Conservation (phyloP, 2,113 vertebrate genomes). For the Pagrus major region DNA sequence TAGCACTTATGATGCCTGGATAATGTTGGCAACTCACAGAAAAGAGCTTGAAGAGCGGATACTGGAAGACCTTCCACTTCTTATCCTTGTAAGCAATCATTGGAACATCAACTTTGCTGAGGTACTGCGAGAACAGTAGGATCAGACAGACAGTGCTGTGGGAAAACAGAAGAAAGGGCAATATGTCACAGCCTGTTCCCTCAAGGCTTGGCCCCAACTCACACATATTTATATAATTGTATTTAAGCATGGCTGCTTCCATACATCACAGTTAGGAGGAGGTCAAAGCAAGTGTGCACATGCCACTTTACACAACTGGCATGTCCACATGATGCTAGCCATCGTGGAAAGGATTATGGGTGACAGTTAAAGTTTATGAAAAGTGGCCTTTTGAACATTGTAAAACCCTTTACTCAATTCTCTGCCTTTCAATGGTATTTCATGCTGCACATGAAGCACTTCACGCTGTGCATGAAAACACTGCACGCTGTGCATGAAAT, state of each 20-base stretch:
- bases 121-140: constrained; percentile 86
- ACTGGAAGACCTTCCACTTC: constrained; percentile 85
- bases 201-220: neutral
- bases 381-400: neutral
- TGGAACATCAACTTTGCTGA: constrained; percentile 84
- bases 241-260: neutral
- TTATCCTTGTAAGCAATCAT: constrained; percentile 84
- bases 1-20: neutral
- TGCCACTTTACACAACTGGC: constrained; percentile 5
- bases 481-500: constrained; percentile 17
- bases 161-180: constrained; percentile 34
- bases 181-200: constrained; percentile 6
- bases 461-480: constrained; percentile 13
- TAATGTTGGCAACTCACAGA: constrained; percentile 77
- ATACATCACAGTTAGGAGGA: neutral
- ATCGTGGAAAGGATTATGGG: neutral
- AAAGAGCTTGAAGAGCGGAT: constrained; percentile 86
- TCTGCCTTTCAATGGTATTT: neutral
- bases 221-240: neutral
- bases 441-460: neutral
- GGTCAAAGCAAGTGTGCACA: constrained; percentile 13
- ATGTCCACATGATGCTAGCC: neutral
- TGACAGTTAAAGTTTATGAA: neutral
- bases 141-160: constrained; percentile 85
- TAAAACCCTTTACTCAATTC: neutral